These are phyloP conservation scores for Caenorhabditis becei DNA, from an alignment of 2,888 invertebrate genomes.

Conservation along the genomic window DNA sequence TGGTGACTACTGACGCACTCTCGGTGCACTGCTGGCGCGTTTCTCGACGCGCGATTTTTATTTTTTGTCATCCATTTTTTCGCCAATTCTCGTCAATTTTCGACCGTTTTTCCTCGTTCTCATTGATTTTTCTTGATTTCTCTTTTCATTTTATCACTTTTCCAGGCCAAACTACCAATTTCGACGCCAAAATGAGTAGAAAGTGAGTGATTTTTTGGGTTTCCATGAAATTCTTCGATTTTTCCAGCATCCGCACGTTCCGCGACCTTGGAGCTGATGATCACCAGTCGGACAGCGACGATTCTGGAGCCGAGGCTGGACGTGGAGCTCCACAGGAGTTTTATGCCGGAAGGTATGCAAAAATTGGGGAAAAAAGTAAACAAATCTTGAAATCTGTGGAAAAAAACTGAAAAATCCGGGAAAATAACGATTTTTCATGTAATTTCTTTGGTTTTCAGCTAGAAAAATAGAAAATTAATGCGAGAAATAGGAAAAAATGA, in stretches of 20 bases:
- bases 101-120: background rate
- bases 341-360: constrained; percentile 75
- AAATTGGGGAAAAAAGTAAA: constrained; percentile 3
- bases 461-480: no score
- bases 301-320: constrained; percentile 49
- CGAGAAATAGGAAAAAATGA: no score
- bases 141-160: constrained; percentile 14
- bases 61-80: background rate
- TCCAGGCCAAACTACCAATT: constrained; percentile 2
- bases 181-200: constrained; percentile 64
- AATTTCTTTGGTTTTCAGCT: no score
- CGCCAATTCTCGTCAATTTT: background rate
- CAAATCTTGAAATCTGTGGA: constrained; percentile 5
- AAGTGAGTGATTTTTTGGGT: constrained; percentile 60
- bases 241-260: constrained; percentile 67
- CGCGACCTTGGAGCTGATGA: constrained; percentile 55
- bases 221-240: constrained; percentile 1
- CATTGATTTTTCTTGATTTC: constrained; percentile 6
- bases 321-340: constrained; percentile 70
- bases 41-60: constrained; percentile 14
- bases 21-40: constrained; percentile 1
- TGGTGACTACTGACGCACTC: constrained; percentile 6
- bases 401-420: constrained; percentile 6
- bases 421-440: background rate
- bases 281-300: constrained; percentile 48